These are phyloP conservation scores for Hyperoodon ampullatus DNA, from an alignment of 2,113 vertebrate genomes.

Conservation along the genomic window DNA sequence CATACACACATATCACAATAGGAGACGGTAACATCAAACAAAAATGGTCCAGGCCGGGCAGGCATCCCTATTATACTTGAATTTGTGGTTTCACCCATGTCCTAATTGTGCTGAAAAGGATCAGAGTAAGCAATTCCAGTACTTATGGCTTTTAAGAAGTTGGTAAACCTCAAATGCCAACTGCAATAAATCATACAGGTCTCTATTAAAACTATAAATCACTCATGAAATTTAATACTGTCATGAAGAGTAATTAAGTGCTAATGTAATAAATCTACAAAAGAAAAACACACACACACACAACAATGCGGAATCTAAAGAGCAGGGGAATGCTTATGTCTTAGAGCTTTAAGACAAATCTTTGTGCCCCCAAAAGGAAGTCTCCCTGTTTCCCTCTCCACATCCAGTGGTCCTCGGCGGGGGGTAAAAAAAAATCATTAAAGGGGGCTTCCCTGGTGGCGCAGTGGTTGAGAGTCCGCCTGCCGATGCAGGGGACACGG, in stretches of 20 bases:
- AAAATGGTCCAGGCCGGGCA: neutral
- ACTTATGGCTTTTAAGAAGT: conserved; percentile 44
- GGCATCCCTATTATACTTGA: neutral
- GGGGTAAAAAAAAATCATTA: neutral
- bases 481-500: too few relatives aligned
- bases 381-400: neutral
- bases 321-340: neutral
- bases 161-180: conserved; percentile 73
- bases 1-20: neutral
- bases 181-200: conserved; percentile 69
- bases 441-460: neutral
- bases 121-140: conserved; percentile 42
- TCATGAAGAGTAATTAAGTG: conserved; percentile 72
- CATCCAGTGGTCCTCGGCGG: neutral
- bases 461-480: too few relatives aligned
- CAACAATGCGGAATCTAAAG: neutral
- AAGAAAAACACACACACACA: neutral
- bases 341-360: neutral
- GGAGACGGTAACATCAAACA: neutral
- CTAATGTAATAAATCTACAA: conserved; percentile 66
- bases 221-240: conserved; percentile 74
- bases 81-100: neutral
- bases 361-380: neutral
- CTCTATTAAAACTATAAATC: conserved; percentile 80
- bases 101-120: neutral